phyloP scores from a whole-genome alignment of 1,140 invertebrate genomes.

The Zaprionus ghesquierei region DNA sequence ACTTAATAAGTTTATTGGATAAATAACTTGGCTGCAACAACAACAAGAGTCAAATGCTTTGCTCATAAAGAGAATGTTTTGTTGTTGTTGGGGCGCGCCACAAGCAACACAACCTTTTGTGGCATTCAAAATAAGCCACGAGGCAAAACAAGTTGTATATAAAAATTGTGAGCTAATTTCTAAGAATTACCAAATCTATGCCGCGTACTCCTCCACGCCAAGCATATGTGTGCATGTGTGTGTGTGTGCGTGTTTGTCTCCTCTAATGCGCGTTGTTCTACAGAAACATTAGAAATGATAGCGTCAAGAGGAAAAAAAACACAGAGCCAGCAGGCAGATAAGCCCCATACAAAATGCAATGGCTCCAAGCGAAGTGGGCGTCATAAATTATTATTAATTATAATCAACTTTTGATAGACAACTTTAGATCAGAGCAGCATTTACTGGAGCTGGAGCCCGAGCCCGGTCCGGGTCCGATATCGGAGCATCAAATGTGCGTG shows the following conservation, averaged over 20 bases:
- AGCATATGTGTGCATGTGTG: background rate
- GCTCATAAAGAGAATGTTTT: conserved; percentile 64
- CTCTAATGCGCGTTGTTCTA: conserved; percentile 51
- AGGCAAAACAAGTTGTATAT: conserved; percentile 72
- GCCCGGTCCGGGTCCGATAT: conserved; percentile 23
- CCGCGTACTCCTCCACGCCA: background rate
- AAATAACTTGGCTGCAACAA: conserved; percentile 57
- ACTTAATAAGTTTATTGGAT: conserved; percentile 82
- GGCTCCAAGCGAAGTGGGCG: conserved; percentile 37
- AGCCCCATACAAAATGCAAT: conserved; percentile 43
- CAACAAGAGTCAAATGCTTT: conserved; percentile 46
- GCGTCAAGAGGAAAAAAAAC: conserved; percentile 43
- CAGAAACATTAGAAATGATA: conserved; percentile 67
- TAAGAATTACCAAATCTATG: conserved; percentile 59
- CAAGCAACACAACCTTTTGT: conserved; percentile 70
- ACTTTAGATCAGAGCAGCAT: conserved; percentile 11
- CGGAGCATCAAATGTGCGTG: conserved; percentile 67
- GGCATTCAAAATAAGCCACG: conserved; percentile 71
- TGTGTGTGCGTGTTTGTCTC: conserved; percentile 1
- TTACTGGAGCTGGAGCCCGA: background rate
- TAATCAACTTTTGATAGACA: conserved; percentile 52
- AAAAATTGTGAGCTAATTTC: conserved; percentile 76
- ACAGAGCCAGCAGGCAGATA: conserved; percentile 37
- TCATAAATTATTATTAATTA: conserved; percentile 64
- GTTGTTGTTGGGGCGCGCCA: conserved; percentile 69